Conservation (phyloP, 2,797 vertebrate genomes). For the Spheniscus humboldti region DNA sequence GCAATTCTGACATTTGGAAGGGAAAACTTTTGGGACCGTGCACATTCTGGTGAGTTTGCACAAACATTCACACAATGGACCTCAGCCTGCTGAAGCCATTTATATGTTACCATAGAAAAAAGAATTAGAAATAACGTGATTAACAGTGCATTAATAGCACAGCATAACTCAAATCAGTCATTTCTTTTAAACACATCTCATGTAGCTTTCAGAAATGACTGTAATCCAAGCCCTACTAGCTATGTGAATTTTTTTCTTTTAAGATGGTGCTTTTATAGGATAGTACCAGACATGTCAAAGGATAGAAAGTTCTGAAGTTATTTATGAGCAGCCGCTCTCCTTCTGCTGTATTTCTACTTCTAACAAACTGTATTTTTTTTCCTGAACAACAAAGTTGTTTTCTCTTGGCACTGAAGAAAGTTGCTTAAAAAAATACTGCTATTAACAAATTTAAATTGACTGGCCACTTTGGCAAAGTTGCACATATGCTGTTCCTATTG, state of each 20-base stretch:
- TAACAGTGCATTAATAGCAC: not conserved
- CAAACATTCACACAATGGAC: not conserved
- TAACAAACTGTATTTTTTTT: not conserved
- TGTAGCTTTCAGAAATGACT: not conserved
- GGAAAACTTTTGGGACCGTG: not conserved
- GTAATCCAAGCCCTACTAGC: not conserved
- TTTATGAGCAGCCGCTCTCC: slow-evolving; percentile 27
- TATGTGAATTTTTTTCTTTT: not conserved
- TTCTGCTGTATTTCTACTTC: slow-evolving; percentile 42
- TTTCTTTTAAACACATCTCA: not conserved
- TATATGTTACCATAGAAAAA: not conserved
- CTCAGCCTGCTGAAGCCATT: not conserved
- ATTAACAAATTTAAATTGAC: slow-evolving; percentile 80
- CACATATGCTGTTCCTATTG: slow-evolving; percentile 78
- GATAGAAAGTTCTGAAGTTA: not conserved
- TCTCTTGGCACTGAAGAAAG: slow-evolving; percentile 54
- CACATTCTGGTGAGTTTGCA: not conserved
- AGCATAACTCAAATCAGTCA: not conserved
- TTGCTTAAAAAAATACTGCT: slow-evolving; percentile 58
- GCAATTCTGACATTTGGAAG: not conserved
- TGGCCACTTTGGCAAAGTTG: slow-evolving; percentile 59
- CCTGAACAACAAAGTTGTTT: slow-evolving; percentile 65
- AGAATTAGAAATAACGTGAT: not conserved
- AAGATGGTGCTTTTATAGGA: not conserved
- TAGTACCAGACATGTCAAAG: not conserved